A percentile compares a stretch with the other conserved stretches of the same genome.
Conservation (phyloP, 2,888 invertebrate genomes). For the Rhamphomyia laevipes region DNA sequence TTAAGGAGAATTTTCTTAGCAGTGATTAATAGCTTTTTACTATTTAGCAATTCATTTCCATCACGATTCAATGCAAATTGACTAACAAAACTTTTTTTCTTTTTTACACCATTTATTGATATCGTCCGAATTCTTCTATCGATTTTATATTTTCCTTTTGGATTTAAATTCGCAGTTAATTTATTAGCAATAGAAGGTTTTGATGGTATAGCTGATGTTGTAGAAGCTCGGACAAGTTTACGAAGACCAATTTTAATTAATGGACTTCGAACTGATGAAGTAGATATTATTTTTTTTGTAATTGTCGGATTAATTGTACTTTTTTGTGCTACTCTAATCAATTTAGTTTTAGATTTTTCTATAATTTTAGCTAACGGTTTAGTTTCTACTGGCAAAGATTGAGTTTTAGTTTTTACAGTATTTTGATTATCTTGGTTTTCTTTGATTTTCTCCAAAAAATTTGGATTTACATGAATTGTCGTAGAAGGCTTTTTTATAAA, state of each 20-base stretch:
- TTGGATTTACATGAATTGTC: conserved; percentile 42
- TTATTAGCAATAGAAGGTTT: conserved; percentile 4
- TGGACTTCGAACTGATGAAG: conserved; percentile 13
- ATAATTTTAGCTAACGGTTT: conserved; percentile 23
- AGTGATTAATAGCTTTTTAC: conserved; percentile 11
- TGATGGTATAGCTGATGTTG: background rate
- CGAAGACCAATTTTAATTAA: conserved; percentile 28
- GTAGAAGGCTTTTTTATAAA: conserved; percentile 22
- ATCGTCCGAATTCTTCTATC: conserved; percentile 19
- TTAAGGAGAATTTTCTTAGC: conserved; percentile 13
- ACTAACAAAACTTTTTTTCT: conserved; percentile 24
- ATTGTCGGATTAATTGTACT: background rate
- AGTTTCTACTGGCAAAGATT: background rate
- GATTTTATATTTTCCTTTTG: conserved; percentile 22
- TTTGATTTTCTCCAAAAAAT: conserved; percentile 25
- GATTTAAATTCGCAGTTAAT: conserved; percentile 5
- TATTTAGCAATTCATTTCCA: conserved; percentile 12
- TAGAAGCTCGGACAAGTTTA: conserved; percentile 25
- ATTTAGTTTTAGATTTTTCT: conserved; percentile 29
- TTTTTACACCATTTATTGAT: conserved; percentile 19
- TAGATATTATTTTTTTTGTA: background rate
- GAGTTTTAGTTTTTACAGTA: background rate
- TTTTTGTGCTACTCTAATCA: conserved; percentile 26
- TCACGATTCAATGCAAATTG: conserved; percentile 27
- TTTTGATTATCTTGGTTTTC: conserved; percentile 9